Evolutionary conservation across 2,797 vertebrate genomes (phyloP).

Genomic region (Xyrichtys novacula): DNA sequence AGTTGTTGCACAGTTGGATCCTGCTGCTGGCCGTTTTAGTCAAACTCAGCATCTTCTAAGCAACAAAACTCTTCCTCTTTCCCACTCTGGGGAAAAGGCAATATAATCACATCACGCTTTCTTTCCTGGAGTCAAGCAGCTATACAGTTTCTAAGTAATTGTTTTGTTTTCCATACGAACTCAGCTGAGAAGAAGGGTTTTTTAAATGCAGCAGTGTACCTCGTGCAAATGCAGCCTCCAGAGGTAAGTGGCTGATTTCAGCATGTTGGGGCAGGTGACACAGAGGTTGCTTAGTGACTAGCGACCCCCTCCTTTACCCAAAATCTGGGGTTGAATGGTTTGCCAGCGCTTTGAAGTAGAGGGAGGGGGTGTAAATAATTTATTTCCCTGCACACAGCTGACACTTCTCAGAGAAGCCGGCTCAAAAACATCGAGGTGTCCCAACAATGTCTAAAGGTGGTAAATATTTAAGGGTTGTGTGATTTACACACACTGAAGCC

Average conservation of each 20-base stretch:
- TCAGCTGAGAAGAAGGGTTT: slow-evolving; percentile 40
- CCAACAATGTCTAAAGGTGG: slow-evolving; percentile 71
- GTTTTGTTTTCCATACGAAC: slow-evolving; percentile 58
- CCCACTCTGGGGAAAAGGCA: slow-evolving; percentile 16
- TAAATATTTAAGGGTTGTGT: slow-evolving; percentile 74
- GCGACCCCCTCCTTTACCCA: slow-evolving; percentile 51
- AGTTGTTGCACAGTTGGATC: slow-evolving; percentile 29
- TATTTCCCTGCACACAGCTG: slow-evolving; percentile 79
- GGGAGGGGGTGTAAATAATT: slow-evolving; percentile 84
- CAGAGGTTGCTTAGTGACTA: slow-evolving; percentile 77
- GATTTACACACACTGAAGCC: slow-evolving; percentile 60
- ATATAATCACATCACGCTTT: slow-evolving; percentile 50
- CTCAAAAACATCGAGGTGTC: slow-evolving; percentile 74
- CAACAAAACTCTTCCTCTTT: slow-evolving; percentile 33
- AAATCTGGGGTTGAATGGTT: slow-evolving; percentile 78
- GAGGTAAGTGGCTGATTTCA: slow-evolving; percentile 64
- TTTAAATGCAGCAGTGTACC: slow-evolving; percentile 51
- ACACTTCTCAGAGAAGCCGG: slow-evolving; percentile 72
- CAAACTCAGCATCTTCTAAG: slow-evolving; percentile 43
- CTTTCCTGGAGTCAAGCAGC: slow-evolving; percentile 34
- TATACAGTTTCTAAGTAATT: slow-evolving; percentile 33
- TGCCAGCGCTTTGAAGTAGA: slow-evolving; percentile 84
- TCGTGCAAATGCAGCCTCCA: slow-evolving; percentile 33
- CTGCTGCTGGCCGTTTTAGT: slow-evolving; percentile 23
- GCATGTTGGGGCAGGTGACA: slow-evolving; percentile 81